Evolutionary conservation across 2,888 invertebrate species (phyloP).

Genomic region (Priocnemis perturbator): DNA sequence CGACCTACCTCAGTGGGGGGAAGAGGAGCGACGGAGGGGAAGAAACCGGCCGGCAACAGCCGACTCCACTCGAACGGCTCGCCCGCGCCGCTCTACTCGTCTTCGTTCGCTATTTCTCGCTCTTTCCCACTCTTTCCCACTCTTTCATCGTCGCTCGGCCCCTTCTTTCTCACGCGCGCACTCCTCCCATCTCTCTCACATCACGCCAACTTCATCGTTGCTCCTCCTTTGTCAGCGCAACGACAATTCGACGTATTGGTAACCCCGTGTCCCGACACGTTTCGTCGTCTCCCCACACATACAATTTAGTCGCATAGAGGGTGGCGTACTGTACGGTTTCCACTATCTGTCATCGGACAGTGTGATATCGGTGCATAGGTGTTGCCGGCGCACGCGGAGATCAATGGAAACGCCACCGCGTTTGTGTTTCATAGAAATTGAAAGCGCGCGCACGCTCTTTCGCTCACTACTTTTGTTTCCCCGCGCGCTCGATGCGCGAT

Average conservation of each 20-base stretch:
- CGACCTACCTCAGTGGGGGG: slow-evolving; percentile 10
- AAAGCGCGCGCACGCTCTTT: too few species aligned
- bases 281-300: slow-evolving; percentile 2
- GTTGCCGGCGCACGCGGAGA: not conserved
- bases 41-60: slow-evolving; percentile 52
- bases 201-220: not conserved
- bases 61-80: slow-evolving; percentile 41
- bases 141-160: too few species aligned
- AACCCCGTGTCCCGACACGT: too few species aligned
- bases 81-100: too few species aligned
- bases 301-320: not conserved
- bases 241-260: too few species aligned
- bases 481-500: too few species aligned
- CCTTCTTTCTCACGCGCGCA: slow-evolving; percentile 26
- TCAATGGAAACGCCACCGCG: too few species aligned
- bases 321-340: not conserved
- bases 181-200: slow-evolving; percentile 15
- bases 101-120: slow-evolving; percentile 22
- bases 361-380: not conserved
- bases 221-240: too few species aligned
- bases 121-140: not conserved
- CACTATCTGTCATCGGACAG: not conserved
- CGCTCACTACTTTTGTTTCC: too few species aligned
- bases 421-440: too few species aligned
- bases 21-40: slow-evolving; percentile 20